phyloP scores from a whole-genome alignment of 2,113 vertebrate genomes.

The Sturnus vulgaris region DNA sequence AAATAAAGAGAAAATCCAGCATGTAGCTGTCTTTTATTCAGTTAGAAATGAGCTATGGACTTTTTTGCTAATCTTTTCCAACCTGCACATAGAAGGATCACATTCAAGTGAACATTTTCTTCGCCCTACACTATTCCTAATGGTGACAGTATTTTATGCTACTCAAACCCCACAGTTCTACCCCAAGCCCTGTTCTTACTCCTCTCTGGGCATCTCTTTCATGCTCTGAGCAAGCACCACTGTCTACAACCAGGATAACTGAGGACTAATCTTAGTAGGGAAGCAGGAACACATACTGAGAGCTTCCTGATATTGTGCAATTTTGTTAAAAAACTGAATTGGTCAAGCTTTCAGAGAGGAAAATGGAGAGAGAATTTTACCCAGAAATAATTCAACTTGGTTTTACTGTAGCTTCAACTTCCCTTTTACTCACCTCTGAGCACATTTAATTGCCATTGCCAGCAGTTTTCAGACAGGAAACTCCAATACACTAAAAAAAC shows the following conservation, averaged over 20 bases:
- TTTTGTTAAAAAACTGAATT: neutral
- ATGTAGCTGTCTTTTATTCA: neutral
- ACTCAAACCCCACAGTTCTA: neutral
- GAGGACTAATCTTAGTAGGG: neutral
- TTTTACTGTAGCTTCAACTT: neutral
- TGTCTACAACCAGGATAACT: neutral
- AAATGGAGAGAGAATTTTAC: neutral
- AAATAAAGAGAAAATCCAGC: neutral
- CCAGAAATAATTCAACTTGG: neutral
- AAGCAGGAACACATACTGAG: neutral
- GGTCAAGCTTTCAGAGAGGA: neutral
- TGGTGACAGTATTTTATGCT: neutral
- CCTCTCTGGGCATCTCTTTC: neutral
- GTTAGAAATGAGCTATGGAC: neutral
- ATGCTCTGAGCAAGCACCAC: neutral
- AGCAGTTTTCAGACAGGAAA: constrained; percentile 23
- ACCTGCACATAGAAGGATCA: neutral
- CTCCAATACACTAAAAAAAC: neutral
- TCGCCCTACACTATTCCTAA: neutral
- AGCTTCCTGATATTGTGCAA: neutral
- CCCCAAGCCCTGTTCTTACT: neutral
- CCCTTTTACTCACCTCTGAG: neutral
- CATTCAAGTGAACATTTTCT: neutral
- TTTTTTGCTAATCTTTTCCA: neutral
- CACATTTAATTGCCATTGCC: neutral